Evolutionary conservation across 2,888 invertebrate genomes (phyloP).

Genomic region (Scaeva pyrastri): DNA sequence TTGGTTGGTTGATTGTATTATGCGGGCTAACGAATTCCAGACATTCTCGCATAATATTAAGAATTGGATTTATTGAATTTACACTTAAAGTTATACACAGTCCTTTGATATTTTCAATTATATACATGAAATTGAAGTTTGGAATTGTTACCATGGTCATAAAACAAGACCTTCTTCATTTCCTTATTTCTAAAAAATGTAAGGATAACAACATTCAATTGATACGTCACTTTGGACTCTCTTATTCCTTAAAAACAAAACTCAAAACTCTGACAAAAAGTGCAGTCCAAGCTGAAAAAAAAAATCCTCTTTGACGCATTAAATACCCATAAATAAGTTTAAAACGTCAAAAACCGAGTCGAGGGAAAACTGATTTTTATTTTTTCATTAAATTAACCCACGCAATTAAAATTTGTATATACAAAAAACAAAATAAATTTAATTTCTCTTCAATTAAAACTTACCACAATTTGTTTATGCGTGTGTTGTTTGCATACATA

Average conservation of each 20-base stretch:
- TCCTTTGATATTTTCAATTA: constrained; percentile 16
- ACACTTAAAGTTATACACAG: constrained; percentile 17
- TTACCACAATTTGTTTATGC: constrained; percentile 58
- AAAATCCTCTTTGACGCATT: no score
- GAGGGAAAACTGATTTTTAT: background rate
- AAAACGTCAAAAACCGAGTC: background rate
- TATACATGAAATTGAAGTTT: no score
- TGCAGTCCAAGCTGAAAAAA: no score
- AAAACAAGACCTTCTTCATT: no score
- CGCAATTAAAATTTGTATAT: constrained; percentile 48
- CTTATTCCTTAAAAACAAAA: no score
- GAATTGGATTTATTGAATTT: constrained; percentile 65
- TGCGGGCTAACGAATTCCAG: constrained; percentile 50
- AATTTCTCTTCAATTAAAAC: constrained; percentile 59
- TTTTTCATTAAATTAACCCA: constrained; percentile 49
- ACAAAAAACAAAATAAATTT: constrained; percentile 19
- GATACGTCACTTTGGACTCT: no score
- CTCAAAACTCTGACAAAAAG: no score
- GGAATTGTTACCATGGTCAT: no score
- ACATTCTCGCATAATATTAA: constrained; percentile 40
- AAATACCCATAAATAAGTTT: no score
- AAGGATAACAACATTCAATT: no score
- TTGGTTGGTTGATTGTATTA: constrained; percentile 35
- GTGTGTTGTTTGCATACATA: no score
- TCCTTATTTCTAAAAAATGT: no score